Evolutionary conservation across 2,888 invertebrate species (phyloP), one percentile per base, ranked within the genome.

Genomic region (Eulithis prunata): DNA sequence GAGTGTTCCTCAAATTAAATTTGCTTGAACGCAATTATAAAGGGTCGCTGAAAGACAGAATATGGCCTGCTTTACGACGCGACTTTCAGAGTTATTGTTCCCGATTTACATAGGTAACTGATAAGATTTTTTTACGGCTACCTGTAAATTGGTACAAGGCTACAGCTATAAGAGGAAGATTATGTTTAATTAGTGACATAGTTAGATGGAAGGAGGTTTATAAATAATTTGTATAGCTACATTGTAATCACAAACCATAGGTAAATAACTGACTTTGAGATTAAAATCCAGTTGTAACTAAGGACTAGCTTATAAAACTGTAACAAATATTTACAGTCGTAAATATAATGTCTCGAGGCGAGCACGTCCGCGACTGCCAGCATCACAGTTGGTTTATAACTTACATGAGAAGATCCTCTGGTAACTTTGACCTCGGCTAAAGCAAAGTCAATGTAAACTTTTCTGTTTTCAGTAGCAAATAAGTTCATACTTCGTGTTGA

Each of bases 1-100:
- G 45, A 63, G 55, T 68, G 54, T 62, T 61, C 14, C 49, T 54
- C 49, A 61, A 67, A 64, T 67, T 64, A 67, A 64, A 64, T 60
- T 67, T 61, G 56, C 47, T 43, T 60, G 62, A 56, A 56, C 56
- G 55, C 32, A 59, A n/a, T 62, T 62, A 60, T 53, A 49, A 60
- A 13, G 46, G 62, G 46, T 53, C 58, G 47, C 41, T 11, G 47
- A 56, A 47, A 65, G 41, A 41, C 41, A 1, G 41, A 53, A 41
- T 14, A 43, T 53, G 13, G 28, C 41, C 49, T 65, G 46, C 53
- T 38, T 57, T 58, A 46, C 57, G 14, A 38, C 41, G 12, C 45
- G 13, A 56, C 51, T 13, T 11, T 57, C 12, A 10, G 3, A 49
- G 21, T 49, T 49, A 49, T 21, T 49, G 11, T 21, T 49, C 14